These are phyloP conservation scores for Ceratina calcarata DNA, from an alignment of 1,140 invertebrate species.

Conservation along the genomic window DNA sequence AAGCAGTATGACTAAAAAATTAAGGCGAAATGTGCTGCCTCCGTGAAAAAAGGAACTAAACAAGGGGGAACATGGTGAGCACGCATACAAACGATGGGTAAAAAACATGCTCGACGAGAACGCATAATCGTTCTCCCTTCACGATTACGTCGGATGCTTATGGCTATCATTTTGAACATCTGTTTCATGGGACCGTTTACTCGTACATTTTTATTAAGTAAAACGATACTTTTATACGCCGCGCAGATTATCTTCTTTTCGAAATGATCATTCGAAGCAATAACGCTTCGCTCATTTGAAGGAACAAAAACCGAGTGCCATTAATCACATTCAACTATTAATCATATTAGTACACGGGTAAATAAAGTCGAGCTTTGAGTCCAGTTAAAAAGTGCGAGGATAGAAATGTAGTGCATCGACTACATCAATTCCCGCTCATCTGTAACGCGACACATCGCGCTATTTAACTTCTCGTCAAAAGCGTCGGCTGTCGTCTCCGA, in stretches of 20 bases:
- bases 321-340: no score
- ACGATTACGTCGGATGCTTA: constrained; percentile 32
- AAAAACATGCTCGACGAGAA: constrained; percentile 8
- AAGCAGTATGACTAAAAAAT: background rate
- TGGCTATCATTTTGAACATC: constrained; percentile 37
- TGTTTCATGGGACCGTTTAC: background rate
- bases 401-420: background rate
- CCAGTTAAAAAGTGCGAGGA: background rate
- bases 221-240: no score
- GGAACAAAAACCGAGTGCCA: no score
- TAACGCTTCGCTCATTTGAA: no score
- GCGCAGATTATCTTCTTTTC: background rate
- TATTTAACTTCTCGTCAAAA: constrained; percentile 5
- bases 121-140: constrained; percentile 16
- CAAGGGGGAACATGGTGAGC: background rate
- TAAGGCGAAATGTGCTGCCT: background rate
- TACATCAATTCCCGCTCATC: background rate
- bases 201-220: background rate
- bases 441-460: background rate
- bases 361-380: background rate
- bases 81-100: background rate
- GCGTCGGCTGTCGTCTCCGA: background rate
- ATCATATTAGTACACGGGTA: background rate
- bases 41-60: background rate
- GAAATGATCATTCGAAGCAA: no score